A percentile compares a stretch with the other conserved stretches of the same genome.
Evolutionary conservation across 1,140 invertebrate genomes (phyloP).

Genomic region (Anoplophora glabripennis): DNA sequence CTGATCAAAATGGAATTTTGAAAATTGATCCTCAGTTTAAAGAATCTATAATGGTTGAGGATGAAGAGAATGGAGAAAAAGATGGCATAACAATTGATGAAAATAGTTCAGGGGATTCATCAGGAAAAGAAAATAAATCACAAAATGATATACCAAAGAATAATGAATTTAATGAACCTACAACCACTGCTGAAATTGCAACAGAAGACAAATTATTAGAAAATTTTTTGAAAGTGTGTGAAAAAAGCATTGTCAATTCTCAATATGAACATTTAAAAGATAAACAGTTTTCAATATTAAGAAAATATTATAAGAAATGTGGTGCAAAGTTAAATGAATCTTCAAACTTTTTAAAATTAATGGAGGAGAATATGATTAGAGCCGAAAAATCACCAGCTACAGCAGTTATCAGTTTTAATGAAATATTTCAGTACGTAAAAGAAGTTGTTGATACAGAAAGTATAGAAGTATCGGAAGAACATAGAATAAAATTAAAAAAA

Average conservation of each 20-base stretch:
- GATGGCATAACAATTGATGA: slow-evolving; percentile 17
- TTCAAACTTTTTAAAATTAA: neutral
- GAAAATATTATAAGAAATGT: slow-evolving; percentile 25
- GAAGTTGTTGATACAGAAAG: slow-evolving; percentile 12
- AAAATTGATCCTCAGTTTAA: neutral
- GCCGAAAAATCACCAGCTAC: slow-evolving; percentile 17
- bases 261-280: slow-evolving; percentile 15
- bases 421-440: slow-evolving; percentile 30
- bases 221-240: slow-evolving; percentile 18
- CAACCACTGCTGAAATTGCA: neutral
- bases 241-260: slow-evolving; percentile 14
- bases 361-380: slow-evolving; percentile 12
- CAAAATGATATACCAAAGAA: slow-evolving; percentile 11
- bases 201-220: slow-evolving; percentile 13
- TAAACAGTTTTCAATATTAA: slow-evolving; percentile 21
- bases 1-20: neutral
- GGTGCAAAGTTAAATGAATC: slow-evolving; percentile 7
- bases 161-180: neutral
- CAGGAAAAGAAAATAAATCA: slow-evolving; percentile 20
- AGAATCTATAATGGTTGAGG: neutral
- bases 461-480: slow-evolving; percentile 27
- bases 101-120: slow-evolving; percentile 10
- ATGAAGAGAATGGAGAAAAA: neutral
- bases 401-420: slow-evolving; percentile 31
- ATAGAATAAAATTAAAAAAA: slow-evolving; percentile 40